phyloP scores from a whole-genome alignment of 2,888 invertebrate genomes.

The Phalera bucephala region DNA sequence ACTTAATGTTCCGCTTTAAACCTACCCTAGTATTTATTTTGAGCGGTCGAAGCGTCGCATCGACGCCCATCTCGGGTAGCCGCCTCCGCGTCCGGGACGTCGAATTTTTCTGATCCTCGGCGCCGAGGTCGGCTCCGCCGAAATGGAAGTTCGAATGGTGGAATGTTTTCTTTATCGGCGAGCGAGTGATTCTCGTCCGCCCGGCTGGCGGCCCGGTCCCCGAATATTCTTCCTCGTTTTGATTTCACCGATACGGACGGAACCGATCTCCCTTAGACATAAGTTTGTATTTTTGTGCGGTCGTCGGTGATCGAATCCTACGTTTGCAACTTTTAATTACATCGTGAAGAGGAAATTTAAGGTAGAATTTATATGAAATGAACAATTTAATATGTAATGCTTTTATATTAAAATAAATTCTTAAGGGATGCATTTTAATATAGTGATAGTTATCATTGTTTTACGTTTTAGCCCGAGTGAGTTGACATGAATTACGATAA shows the following conservation, averaged over 20 bases:
- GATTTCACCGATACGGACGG: constrained; percentile 24
- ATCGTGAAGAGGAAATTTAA: constrained; percentile 15
- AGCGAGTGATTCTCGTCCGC: background rate
- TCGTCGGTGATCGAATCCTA: constrained; percentile 15
- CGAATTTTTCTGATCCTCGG: too few relatives aligned
- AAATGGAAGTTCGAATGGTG: too few relatives aligned
- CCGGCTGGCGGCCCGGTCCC: constrained; percentile 35
- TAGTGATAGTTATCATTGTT: constrained; percentile 26
- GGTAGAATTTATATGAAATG: constrained; percentile 19
- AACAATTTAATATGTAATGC: constrained; percentile 25
- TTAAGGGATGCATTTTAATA: constrained; percentile 29
- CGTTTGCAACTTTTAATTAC: constrained; percentile 8
- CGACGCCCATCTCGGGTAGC: constrained; percentile 13
- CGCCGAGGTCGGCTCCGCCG: too few relatives aligned
- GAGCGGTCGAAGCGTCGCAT: background rate
- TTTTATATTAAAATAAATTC: constrained; percentile 27
- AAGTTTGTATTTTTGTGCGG: constrained; percentile 29
- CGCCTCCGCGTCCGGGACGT: constrained; percentile 9
- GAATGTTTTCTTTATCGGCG: too few relatives aligned
- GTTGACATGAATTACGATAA: constrained; percentile 14
- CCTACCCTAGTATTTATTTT: constrained; percentile 75
- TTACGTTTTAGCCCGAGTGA: constrained; percentile 16
- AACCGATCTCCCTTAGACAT: constrained; percentile 32
- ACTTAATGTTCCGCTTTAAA: constrained; percentile 70
- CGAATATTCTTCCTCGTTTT: constrained; percentile 3